phyloP scores from a whole-genome alignment of 2,113 vertebrate species.

The Formicarius rufipectus region DNA sequence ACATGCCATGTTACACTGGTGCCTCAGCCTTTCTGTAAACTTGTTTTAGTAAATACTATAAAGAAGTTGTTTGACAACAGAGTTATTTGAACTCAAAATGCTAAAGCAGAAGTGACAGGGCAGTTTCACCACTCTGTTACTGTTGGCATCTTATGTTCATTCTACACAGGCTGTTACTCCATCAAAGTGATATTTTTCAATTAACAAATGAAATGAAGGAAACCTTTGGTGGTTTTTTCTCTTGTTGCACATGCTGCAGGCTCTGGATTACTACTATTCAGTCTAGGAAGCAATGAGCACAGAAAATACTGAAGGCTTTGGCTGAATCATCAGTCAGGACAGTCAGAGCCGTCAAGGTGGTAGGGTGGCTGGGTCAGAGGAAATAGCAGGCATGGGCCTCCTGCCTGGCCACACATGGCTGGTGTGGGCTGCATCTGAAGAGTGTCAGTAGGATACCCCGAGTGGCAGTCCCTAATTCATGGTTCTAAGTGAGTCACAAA shows the following conservation, averaged over 20 bases:
- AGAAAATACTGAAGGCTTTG: not conserved
- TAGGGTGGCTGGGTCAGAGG: too few species aligned
- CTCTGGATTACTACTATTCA: not conserved
- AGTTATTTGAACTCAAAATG: slow-evolving; percentile 13
- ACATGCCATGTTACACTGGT: not conserved
- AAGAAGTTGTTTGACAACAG: not conserved
- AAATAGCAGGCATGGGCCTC: not conserved
- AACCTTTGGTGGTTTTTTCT: not conserved
- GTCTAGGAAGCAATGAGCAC: not conserved
- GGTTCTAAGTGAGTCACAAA: not conserved
- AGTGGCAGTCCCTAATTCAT: not conserved
- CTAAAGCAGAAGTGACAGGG: slow-evolving; percentile 31
- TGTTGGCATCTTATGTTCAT: slow-evolving; percentile 40
- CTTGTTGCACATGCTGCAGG: not conserved
- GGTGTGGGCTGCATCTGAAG: not conserved
- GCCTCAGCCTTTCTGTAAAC: not conserved
- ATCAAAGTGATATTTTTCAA: slow-evolving; percentile 70
- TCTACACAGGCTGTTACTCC: slow-evolving; percentile 62
- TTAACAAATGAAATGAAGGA: slow-evolving; percentile 66
- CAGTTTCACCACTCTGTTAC: not conserved
- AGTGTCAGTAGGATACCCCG: not conserved
- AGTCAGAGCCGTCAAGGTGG: not conserved
- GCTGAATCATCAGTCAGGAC: not conserved
- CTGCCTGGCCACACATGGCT: not conserved
- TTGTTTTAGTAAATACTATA: not conserved